Conservation (phyloP, 1,140 invertebrate genomes). For the Portunus trituberculatus region DNA sequence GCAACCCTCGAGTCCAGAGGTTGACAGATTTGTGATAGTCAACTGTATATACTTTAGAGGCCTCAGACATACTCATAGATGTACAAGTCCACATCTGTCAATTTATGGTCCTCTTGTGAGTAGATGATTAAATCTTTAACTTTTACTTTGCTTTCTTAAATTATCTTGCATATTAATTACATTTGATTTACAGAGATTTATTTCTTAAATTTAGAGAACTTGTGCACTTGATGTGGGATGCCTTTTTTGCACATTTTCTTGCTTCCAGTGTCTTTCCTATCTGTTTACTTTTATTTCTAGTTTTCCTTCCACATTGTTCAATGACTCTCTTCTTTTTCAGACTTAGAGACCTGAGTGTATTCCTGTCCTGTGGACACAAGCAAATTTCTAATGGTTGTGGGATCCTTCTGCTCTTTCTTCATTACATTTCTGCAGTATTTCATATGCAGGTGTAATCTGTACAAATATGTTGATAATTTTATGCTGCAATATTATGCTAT, state of each 20-base stretch:
- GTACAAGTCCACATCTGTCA: too few species aligned
- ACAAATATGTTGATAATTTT: neutral
- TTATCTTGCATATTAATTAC: too few species aligned
- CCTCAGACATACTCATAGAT: too few species aligned
- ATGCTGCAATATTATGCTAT: neutral
- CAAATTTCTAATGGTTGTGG: constrained; percentile 63
- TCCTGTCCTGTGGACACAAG: constrained; percentile 56
- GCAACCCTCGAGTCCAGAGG: too few species aligned
- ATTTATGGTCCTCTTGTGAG: too few species aligned
- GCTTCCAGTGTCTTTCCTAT: neutral
- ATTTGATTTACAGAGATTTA: too few species aligned
- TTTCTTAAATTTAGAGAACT: neutral
- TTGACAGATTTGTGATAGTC: too few species aligned
- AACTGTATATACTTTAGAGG: too few species aligned
- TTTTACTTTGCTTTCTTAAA: too few species aligned
- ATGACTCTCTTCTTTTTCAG: constrained; percentile 59
- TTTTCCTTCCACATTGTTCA: neutral
- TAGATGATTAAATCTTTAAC: too few species aligned
- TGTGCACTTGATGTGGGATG: neutral
- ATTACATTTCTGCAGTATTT: neutral
- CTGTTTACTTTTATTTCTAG: neutral
- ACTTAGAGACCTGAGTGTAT: constrained; percentile 58
- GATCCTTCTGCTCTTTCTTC: constrained; percentile 51
- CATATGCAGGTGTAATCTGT: constrained; percentile 13
- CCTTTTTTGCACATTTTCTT: neutral